Conservation (phyloP, 2,113 vertebrate genomes). For the Micromys minutus region DNA sequence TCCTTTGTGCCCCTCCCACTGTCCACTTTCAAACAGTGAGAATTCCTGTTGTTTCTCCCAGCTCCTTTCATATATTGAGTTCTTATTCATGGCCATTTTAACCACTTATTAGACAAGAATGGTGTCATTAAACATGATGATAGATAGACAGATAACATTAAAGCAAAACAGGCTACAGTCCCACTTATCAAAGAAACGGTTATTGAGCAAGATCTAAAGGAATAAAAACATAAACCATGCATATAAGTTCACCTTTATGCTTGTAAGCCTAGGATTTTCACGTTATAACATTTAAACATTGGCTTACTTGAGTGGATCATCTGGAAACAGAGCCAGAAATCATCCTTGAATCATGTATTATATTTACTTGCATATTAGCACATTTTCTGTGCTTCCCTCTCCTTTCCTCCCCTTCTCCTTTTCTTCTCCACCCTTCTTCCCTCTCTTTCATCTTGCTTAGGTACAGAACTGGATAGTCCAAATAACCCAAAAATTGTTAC, state of each 20-base stretch:
- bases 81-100: neutral
- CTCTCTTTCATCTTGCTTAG: neutral
- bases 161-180: neutral
- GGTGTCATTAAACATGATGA: neutral
- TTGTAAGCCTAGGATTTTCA: neutral
- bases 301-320: neutral
- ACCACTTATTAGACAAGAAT: constrained; percentile 8
- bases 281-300: neutral
- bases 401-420: neutral
- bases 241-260: neutral
- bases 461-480: neutral
- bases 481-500: neutral
- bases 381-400: neutral
- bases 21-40: neutral
- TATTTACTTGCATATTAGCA: neutral
- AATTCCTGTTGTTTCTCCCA: neutral
- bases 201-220: neutral
- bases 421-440: neutral
- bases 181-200: neutral
- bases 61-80: neutral
- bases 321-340: constrained; percentile 29
- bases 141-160: neutral
- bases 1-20: neutral
- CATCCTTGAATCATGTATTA: neutral
- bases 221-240: neutral